Evolutionary conservation across 2,113 vertebrate species (phyloP).

Genomic region (Bettongia penicillata): DNA sequence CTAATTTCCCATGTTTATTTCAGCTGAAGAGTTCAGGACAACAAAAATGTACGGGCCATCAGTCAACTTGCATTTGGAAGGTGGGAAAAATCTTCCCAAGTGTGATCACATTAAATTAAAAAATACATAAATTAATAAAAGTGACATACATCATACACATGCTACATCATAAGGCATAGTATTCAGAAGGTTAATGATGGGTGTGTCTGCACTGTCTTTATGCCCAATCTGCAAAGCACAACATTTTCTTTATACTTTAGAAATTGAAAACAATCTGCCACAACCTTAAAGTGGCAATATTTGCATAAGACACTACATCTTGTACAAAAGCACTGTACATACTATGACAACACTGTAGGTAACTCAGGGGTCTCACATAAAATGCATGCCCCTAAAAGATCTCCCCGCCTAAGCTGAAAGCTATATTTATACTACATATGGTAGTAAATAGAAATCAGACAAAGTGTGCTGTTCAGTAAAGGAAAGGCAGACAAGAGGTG

Average conservation of each 20-base stretch:
- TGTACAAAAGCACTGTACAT: constrained; percentile 42
- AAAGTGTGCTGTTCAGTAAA: constrained; percentile 58
- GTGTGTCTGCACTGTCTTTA: constrained; percentile 4
- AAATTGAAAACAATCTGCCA: constrained; percentile 54
- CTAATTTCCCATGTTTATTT: constrained; percentile 66
- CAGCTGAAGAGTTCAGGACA: constrained; percentile 66
- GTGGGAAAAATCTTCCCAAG: constrained; percentile 72
- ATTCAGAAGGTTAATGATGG: constrained; percentile 57
- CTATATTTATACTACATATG: constrained; percentile 65
- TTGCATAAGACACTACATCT: constrained; percentile 71
- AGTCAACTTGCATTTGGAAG: constrained; percentile 76
- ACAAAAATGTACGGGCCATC: constrained; percentile 60
- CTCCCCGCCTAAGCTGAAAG: constrained; percentile 51
- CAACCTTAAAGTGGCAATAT: constrained; percentile 60
- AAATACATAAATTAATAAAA: constrained; percentile 87
- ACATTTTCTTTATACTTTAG: constrained; percentile 29
- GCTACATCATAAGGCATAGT: constrained; percentile 80
- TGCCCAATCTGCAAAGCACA: constrained; percentile 27
- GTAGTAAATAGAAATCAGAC: constrained; percentile 77
- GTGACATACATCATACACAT: constrained; percentile 79
- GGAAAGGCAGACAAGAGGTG: constrained; percentile 42
- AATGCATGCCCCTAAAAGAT: constrained; percentile 41
- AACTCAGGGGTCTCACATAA: constrained; percentile 55
- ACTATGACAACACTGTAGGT: constrained; percentile 55
- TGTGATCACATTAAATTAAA: constrained; percentile 75